These are phyloP conservation scores for Rostratula benghalensis DNA, from an alignment of 2,113 vertebrate genomes.

Conservation along the genomic window DNA sequence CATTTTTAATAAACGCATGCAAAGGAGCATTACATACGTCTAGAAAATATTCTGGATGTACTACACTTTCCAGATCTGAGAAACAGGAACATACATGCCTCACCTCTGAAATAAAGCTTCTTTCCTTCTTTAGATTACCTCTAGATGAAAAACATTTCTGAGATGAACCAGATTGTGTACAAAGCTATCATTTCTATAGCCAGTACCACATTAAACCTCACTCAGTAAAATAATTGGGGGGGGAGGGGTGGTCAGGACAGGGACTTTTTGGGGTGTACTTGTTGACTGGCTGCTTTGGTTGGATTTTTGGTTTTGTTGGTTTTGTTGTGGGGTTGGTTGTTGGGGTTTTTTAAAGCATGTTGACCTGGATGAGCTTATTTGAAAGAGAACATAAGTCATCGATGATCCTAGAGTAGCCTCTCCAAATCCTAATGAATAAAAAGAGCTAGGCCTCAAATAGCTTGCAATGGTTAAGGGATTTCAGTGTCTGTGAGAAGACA, in stretches of 20 bases:
- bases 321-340: not conserved
- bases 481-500: not conserved
- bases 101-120: not conserved
- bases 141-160: constrained; percentile 15
- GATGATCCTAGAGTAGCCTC: not conserved
- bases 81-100: not conserved
- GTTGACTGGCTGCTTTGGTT: not conserved
- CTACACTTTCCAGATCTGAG: not conserved
- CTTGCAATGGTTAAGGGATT: not conserved
- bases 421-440: not conserved
- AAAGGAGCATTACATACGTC: not conserved
- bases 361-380: not conserved
- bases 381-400: not conserved
- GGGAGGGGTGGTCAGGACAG: too few species aligned
- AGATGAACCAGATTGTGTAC: not conserved
- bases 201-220: not conserved
- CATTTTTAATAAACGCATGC: constrained; percentile 16
- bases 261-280: too few species aligned
- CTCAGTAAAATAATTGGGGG: not conserved
- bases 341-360: not conserved
- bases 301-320: not conserved
- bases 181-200: not conserved
- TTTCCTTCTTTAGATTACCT: not conserved
- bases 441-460: not conserved
- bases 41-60: not conserved